Evolutionary conservation across 2,797 vertebrate species (phyloP).

Genomic region (Avahi laniger): DNA sequence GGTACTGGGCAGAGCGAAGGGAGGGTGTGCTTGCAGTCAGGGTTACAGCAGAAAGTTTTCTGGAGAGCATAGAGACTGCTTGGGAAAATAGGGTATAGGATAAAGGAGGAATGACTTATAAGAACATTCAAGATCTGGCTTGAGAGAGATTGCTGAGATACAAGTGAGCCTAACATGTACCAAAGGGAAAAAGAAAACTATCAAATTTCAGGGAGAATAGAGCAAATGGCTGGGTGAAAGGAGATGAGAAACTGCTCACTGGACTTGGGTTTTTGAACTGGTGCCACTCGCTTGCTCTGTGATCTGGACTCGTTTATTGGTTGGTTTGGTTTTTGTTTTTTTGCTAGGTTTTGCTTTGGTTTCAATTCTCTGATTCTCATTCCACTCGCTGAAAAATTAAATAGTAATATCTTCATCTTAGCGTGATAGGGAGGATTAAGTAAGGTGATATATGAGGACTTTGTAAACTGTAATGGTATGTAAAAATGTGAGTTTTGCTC

Average conservation of each 20-base stretch:
- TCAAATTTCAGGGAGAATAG: background rate
- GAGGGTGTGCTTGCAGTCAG: background rate
- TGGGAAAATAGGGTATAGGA: background rate
- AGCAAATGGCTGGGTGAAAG: background rate
- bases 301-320: background rate
- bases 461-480: background rate
- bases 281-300: background rate
- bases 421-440: background rate
- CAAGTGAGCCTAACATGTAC: background rate
- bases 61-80: background rate
- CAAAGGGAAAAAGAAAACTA: constrained; percentile 4
- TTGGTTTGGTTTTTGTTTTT: background rate
- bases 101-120: background rate
- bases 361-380: constrained; percentile 25
- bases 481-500: constrained; percentile 16
- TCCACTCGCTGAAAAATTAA: constrained; percentile 14
- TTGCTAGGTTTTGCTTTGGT: background rate
- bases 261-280: background rate
- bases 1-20: constrained; percentile 80
- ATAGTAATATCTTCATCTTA: background rate
- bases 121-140: background rate
- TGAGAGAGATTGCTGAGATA: background rate
- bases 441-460: background rate
- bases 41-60: background rate
- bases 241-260: background rate